phyloP scores from a whole-genome alignment of 2,888 invertebrate genomes.

The Cybosia mesomella region DNA sequence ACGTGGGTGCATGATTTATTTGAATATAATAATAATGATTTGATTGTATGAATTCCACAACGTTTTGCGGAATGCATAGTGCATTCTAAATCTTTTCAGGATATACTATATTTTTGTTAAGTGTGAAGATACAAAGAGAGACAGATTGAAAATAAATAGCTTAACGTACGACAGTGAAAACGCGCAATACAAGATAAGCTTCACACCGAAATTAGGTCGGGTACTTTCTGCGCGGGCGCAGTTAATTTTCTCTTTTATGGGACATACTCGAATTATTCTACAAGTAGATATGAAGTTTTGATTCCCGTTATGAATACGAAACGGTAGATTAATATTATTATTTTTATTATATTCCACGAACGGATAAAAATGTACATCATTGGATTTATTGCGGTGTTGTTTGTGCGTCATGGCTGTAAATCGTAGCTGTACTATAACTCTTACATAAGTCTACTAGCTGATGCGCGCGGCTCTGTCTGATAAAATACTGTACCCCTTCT shows the following conservation, averaged over 20 bases:
- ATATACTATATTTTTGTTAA: too few species aligned
- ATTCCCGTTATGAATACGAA: constrained; percentile 3
- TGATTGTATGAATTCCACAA: too few species aligned
- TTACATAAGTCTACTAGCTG: too few species aligned
- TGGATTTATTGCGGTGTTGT: neutral
- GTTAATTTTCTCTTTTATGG: constrained; percentile 45
- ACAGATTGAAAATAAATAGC: neutral
- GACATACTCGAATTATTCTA: constrained; percentile 23
- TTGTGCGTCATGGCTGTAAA: neutral
- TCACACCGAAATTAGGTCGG: constrained; percentile 50
- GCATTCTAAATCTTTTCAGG: too few species aligned
- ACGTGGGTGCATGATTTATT: too few species aligned
- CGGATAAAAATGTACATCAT: neutral
- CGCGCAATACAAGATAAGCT: constrained; percentile 49
- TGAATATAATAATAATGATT: too few species aligned
- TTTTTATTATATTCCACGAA: neutral
- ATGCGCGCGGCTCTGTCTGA: too few species aligned
- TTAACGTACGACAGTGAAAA: constrained; percentile 32
- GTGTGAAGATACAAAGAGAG: neutral
- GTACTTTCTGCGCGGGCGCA: constrained; percentile 44
- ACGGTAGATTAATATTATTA: neutral
- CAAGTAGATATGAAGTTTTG: neutral
- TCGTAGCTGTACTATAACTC: neutral
- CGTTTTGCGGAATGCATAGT: too few species aligned
- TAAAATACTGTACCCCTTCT: too few species aligned